These are phyloP conservation scores for Agrilus biguttatus DNA, from an alignment of 2,888 invertebrate species.

Conservation along the genomic window DNA sequence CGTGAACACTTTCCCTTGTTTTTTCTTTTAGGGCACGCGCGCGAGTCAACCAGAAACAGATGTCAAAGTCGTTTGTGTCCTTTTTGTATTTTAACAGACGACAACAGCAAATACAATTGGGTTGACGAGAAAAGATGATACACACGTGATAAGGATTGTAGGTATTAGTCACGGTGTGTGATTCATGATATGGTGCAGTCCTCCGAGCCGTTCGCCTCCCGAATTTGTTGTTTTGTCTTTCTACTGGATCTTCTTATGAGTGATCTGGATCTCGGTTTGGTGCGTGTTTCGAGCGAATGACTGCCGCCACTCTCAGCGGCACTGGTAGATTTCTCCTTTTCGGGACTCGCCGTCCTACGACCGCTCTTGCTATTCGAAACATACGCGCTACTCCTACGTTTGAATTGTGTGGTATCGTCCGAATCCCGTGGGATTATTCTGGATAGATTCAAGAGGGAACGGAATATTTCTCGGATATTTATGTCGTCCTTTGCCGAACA, in stretches of 20 bases:
- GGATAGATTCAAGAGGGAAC: slow-evolving; percentile 61
- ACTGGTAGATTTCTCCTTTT: slow-evolving; percentile 23
- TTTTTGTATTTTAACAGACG: too few relatives aligned
- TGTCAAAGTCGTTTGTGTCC: too few relatives aligned
- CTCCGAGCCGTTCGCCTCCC: slow-evolving; percentile 50
- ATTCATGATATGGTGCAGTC: slow-evolving; percentile 59
- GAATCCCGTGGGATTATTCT: slow-evolving; percentile 50
- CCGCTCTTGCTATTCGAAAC: slow-evolving; percentile 39
- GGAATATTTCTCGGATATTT: slow-evolving; percentile 67
- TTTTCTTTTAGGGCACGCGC: too few relatives aligned
- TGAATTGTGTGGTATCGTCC: slow-evolving; percentile 43
- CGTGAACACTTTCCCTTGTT: too few relatives aligned
- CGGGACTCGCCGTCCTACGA: slow-evolving; percentile 30
- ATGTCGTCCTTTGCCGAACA: slow-evolving; percentile 68
- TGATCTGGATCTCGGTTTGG: slow-evolving; percentile 36
- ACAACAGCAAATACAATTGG: too few relatives aligned
- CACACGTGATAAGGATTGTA: too few relatives aligned
- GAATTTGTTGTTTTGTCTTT: slow-evolving; percentile 64
- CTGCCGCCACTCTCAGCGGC: slow-evolving; percentile 15
- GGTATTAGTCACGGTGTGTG: background rate
- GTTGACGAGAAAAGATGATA: too few relatives aligned
- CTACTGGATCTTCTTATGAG: slow-evolving; percentile 66
- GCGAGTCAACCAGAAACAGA: too few relatives aligned
- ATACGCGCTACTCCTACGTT: slow-evolving; percentile 62
- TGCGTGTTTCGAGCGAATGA: slow-evolving; percentile 16